These are phyloP conservation scores for Anisognathus igniventris DNA, from an alignment of 2,797 vertebrate species.

Conservation along the genomic window DNA sequence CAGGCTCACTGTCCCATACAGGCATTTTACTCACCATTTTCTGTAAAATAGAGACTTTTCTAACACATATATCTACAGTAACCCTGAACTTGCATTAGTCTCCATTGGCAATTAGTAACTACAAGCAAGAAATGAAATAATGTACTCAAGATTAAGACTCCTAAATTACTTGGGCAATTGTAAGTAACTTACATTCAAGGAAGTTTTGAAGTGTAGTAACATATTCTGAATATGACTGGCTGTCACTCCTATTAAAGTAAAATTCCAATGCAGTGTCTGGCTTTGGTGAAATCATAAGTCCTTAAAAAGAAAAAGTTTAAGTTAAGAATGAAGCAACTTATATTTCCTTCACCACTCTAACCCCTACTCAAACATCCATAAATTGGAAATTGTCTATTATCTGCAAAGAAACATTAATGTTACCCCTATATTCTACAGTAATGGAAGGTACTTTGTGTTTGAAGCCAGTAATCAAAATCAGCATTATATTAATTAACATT, in stretches of 20 bases:
- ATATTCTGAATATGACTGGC: conserved; percentile 73
- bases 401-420: neutral
- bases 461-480: conserved; percentile 26
- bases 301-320: conserved; percentile 68
- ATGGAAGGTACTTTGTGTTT: neutral
- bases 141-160: neutral
- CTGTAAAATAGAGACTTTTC: neutral
- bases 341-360: neutral
- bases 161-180: neutral
- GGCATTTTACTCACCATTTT: neutral
- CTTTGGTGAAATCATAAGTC: conserved; percentile 88
- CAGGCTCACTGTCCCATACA: neutral
- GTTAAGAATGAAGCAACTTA: neutral
- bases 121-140: neutral
- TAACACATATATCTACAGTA: neutral
- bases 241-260: conserved; percentile 74
- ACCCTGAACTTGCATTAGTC: neutral
- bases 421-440: neutral
- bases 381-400: neutral
- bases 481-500: neutral
- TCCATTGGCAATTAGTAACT: neutral
- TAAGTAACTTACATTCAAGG: conserved; percentile 75
- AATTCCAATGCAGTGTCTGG: conserved; percentile 80
- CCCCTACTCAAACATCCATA: neutral
- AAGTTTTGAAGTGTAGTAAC: conserved; percentile 78